Evolutionary conservation across 2,888 invertebrate genomes (phyloP), one percentile per base, ranked within the genome.

Genomic region (Drosophila kuntzei): DNA sequence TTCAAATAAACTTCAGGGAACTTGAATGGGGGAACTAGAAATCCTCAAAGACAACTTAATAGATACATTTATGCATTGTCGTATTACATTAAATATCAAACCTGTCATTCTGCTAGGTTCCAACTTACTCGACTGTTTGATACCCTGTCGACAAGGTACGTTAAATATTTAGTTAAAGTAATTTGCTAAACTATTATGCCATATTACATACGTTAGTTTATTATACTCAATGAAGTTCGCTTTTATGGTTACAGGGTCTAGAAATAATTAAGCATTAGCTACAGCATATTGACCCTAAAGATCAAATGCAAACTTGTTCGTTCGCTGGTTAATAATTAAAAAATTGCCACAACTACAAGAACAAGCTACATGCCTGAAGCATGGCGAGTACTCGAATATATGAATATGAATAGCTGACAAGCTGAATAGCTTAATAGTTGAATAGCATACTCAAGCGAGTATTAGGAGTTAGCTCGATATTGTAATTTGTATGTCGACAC

Each of bases 281-380:
- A 79, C 79, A 83, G 76, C 85, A 85, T 77, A 73, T 72, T 90
- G 90, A 90, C 89, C 90, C 76, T 72, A 76, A 59, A 81, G 89
- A 89, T 80, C 79, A 87, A 84, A 90, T 87, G 83, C 84, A 87
- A 90, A 89, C 89, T 88, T 85, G 90, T 89, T 86, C 79, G 70
- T 37, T 78, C 55, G 69, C 61, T 79, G 66, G 66, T 65, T 71
- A 78, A 76, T 86, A 81, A 86, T 84, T 83, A 80, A 66, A 59
- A 49, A 29, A 43, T 34, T 16, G 27, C 27, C 16, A 50, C 65
- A 46, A 57, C 47, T 55, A 63, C 54, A 69, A 62, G 61, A 57
- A 57, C 65, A 18, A 66, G 32, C 27, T 18, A 29, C 44, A 55
- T 27, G 55, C 25, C 39, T 60, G 18, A 16, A 16, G 18, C 9